Evolutionary conservation across 2,888 invertebrate genomes (phyloP).

Genomic region (Strigamia maritima): DNA sequence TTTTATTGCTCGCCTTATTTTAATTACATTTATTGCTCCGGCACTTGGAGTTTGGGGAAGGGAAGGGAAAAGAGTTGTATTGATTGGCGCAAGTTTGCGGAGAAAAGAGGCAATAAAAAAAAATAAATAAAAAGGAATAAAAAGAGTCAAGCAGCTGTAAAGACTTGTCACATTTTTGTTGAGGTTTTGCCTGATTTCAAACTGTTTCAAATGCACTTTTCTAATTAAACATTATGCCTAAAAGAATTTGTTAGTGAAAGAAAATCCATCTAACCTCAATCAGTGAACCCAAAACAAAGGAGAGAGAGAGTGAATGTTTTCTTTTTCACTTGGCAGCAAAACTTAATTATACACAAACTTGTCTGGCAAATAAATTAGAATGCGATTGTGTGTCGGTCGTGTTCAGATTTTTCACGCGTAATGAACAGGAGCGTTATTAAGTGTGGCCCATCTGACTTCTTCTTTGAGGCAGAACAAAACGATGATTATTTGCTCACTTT

Average conservation of each 20-base stretch:
- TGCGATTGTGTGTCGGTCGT: slow-evolving; percentile 4
- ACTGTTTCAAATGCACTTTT: neutral
- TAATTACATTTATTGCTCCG: slow-evolving; percentile 26
- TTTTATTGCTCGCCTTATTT: slow-evolving; percentile 36
- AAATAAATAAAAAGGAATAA: neutral
- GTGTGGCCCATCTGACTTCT: slow-evolving; percentile 4
- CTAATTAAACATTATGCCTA: neutral
- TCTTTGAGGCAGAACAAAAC: slow-evolving; percentile 4
- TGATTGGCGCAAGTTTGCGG: slow-evolving; percentile 4
- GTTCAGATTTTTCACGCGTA: slow-evolving; percentile 4
- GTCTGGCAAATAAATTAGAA: slow-evolving; percentile 4
- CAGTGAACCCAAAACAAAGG: slow-evolving; percentile 4
- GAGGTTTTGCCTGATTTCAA: neutral
- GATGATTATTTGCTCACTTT: slow-evolving; percentile 4
- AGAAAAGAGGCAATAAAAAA: neutral
- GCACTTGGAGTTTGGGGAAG: slow-evolving; percentile 8
- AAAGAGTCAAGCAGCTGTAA: neutral
- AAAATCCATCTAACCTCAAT: neutral
- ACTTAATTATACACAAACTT: slow-evolving; percentile 4
- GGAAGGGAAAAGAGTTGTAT: neutral
- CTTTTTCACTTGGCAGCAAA: slow-evolving; percentile 4
- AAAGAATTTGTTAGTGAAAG: neutral
- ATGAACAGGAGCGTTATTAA: slow-evolving; percentile 4
- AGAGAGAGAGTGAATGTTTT: neutral
- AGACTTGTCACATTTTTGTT: neutral